Percentiles rank a stretch among this genome's conserved stretches.
Evolutionary conservation across 2,888 invertebrate species (phyloP).

Genomic region (Philonicus albiceps): DNA sequence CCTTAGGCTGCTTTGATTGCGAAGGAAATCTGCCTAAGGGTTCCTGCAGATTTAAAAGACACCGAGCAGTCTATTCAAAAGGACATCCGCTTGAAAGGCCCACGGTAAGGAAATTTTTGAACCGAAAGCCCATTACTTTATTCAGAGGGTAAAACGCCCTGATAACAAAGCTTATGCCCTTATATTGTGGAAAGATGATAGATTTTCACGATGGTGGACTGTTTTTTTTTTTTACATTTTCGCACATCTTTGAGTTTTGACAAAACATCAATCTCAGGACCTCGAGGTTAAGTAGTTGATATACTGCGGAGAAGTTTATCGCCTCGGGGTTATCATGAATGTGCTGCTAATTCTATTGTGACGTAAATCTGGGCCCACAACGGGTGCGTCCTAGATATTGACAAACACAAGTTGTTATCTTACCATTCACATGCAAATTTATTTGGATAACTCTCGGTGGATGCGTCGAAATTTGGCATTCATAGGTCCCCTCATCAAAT

Average conservation of each 20-base stretch:
- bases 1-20: not conserved
- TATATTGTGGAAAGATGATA: conserved; percentile 7
- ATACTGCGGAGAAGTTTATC: conserved; percentile 2
- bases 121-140: conserved; percentile 32
- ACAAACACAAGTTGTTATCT: conserved; percentile 48
- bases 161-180: conserved; percentile 29
- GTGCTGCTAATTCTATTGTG: conserved; percentile 44
- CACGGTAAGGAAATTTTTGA: not conserved
- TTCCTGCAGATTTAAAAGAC: not conserved
- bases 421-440: conserved; percentile 65
- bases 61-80: not conserved
- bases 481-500: conserved; percentile 66
- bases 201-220: not conserved
- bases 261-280: not conserved
- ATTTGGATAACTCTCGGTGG: conserved; percentile 66
- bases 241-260: not conserved
- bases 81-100: not conserved
- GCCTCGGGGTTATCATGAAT: conserved; percentile 32
- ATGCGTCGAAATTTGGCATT: conserved; percentile 67
- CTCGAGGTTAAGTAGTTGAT: conserved; percentile 29
- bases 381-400: conserved; percentile 13
- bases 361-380: conserved; percentile 38
- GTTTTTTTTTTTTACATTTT: not conserved
- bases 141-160: not conserved
- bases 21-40: not conserved